Conservation (phyloP, 2,113 vertebrate genomes). For the Vulpes ferrilata region DNA sequence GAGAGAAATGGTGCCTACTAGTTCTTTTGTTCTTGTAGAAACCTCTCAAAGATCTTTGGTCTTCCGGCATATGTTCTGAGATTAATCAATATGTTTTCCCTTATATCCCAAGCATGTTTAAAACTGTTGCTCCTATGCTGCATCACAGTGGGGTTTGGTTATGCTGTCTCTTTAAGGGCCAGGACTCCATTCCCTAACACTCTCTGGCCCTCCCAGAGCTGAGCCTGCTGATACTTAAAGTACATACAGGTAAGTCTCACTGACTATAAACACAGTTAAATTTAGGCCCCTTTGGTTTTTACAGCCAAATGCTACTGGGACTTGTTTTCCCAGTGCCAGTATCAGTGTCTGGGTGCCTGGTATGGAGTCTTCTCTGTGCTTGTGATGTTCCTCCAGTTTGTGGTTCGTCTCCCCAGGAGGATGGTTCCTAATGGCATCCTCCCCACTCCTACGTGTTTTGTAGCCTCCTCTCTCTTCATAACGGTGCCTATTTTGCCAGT, state of each 20-base stretch:
- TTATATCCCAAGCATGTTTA: neutral
- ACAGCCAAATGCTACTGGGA: neutral
- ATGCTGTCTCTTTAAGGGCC: neutral
- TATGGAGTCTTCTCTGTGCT: neutral
- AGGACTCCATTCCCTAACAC: neutral
- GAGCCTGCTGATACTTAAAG: neutral
- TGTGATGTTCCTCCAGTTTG: accelerated
- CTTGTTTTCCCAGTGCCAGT: neutral
- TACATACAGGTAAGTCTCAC: neutral
- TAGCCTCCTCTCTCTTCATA: neutral
- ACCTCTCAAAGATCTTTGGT: neutral
- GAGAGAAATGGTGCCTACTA: neutral
- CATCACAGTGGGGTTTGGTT: neutral
- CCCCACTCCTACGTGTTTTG: neutral
- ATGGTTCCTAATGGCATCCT: neutral
- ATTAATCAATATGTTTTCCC: neutral
- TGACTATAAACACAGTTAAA: neutral
- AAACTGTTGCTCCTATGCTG: neutral
- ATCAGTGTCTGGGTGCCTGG: neutral
- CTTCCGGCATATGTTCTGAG: neutral
- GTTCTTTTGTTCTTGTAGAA: neutral
- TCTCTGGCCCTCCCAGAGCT: neutral
- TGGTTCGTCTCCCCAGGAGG: neutral
- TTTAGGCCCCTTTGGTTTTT: neutral
- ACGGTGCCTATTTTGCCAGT: neutral